Conservation (phyloP, 1,140 invertebrate species). For the Marisa cornuarietis region DNA sequence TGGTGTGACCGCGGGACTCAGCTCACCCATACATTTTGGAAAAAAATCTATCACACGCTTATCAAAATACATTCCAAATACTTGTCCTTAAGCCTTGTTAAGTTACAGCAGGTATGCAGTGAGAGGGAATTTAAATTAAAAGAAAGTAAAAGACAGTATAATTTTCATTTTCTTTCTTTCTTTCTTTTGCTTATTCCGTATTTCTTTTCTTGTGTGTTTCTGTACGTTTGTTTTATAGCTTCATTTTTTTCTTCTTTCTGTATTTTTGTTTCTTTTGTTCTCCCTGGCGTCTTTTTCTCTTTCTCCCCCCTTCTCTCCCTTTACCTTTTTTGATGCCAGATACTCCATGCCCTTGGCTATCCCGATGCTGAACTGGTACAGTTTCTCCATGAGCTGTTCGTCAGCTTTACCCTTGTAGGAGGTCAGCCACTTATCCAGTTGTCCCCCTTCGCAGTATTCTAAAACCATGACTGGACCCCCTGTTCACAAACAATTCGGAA, state of each 20-base stretch:
- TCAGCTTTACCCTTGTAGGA: constrained; percentile 16
- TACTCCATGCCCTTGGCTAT: constrained; percentile 96
- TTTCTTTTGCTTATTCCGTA: neutral
- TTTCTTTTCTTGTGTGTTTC: neutral
- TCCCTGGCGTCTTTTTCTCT: neutral
- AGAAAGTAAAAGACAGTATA: no score
- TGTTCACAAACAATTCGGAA: neutral
- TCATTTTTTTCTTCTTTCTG: neutral
- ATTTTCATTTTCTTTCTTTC: no score
- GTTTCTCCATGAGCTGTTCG: constrained; percentile 79
- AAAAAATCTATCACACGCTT: no score
- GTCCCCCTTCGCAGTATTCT: constrained; percentile 42
- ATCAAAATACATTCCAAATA: no score
- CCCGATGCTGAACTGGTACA: constrained; percentile 93
- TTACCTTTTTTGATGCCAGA: constrained; percentile 85
- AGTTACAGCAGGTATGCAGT: no score
- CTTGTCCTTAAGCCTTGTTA: no score
- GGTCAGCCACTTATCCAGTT: constrained; percentile 38
- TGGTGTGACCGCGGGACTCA: no score
- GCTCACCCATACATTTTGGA: no score
- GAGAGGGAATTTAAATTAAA: no score
- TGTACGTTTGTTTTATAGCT: no score
- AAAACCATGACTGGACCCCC: constrained; percentile 46
- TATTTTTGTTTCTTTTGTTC: neutral
- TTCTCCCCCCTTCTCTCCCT: constrained; percentile 42